These are phyloP conservation scores for Pheucticus melanocephalus DNA, from an alignment of 2,113 vertebrate species.

Conservation along the genomic window DNA sequence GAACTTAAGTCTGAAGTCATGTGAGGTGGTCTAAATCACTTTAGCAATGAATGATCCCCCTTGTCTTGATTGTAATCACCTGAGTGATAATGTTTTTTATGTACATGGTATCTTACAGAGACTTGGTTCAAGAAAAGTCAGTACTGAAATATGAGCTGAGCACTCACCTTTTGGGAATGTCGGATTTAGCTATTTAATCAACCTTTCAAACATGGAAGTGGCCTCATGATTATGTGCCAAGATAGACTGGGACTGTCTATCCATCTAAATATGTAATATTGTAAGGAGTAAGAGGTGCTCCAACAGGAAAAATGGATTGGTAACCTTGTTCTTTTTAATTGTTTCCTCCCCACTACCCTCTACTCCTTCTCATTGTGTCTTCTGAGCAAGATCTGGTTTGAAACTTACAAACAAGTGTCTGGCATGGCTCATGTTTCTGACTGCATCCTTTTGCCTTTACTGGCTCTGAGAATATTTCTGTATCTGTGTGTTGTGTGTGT, in stretches of 20 bases:
- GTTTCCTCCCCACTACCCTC: fast-evolving
- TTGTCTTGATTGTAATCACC: not conserved
- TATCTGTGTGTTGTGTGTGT: not conserved
- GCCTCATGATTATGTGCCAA: not conserved
- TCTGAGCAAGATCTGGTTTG: not conserved
- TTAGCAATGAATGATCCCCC: not conserved
- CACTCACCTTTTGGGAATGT: not conserved
- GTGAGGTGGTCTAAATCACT: not conserved
- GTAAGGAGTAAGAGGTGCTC: not conserved
- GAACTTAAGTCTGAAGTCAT: not conserved
- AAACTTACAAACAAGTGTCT: not conserved
- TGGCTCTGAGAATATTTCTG: not conserved
- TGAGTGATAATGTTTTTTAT: not conserved
- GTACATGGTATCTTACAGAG: not conserved
- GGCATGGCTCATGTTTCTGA: not conserved
- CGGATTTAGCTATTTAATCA: not conserved
- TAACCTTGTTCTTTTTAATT: fast-evolving
- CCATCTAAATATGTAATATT: not conserved
- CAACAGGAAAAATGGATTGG: not conserved
- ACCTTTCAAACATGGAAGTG: not conserved
- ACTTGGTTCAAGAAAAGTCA: not conserved
- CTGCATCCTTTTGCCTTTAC: not conserved
- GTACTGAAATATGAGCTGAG: not conserved
- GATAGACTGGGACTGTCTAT: not conserved
- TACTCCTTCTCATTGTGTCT: not conserved